Percentiles rank a stretch among this genome's conserved stretches.
phyloP scores from a whole-genome alignment of 1,140 invertebrate species.

The Chironomus striatipennis region DNA sequence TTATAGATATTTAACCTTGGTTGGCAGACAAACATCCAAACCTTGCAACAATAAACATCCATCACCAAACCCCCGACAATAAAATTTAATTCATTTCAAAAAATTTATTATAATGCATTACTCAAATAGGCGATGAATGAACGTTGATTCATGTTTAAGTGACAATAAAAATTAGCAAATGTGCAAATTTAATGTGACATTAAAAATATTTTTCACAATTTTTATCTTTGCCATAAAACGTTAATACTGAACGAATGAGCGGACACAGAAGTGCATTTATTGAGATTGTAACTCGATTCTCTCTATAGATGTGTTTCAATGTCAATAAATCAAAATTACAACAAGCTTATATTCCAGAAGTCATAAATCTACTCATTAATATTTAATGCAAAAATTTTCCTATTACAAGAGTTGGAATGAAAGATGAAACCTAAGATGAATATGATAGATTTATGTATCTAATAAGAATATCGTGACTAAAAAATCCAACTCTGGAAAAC shows the following conservation, averaged over 20 bases:
- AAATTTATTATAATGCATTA: not conserved
- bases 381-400: not conserved
- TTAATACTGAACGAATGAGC: not conserved
- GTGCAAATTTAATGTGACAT: not conserved
- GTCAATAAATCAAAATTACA: slow-evolving; percentile 3
- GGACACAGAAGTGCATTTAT: not conserved
- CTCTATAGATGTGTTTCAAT: not conserved
- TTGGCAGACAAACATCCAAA: too few species aligned
- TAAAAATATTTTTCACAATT: not conserved
- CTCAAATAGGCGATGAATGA: not conserved
- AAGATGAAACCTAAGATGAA: too few species aligned
- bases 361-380: slow-evolving; percentile 9
- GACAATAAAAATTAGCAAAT: not conserved
- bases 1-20: not conserved
- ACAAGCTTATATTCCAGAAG: not conserved
- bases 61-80: not conserved
- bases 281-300: slow-evolving; percentile 12
- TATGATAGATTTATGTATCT: too few species aligned
- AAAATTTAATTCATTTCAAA: too few species aligned
- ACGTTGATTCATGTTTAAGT: not conserved
- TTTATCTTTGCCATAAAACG: not conserved
- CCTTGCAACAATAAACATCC: too few species aligned
- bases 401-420: not conserved
- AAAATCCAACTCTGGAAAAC: too few species aligned
- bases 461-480: too few species aligned